Evolutionary conservation across 2,113 vertebrate species (phyloP), one percentile per base, ranked within the genome.

Genomic region (Corvus hawaiiensis): DNA sequence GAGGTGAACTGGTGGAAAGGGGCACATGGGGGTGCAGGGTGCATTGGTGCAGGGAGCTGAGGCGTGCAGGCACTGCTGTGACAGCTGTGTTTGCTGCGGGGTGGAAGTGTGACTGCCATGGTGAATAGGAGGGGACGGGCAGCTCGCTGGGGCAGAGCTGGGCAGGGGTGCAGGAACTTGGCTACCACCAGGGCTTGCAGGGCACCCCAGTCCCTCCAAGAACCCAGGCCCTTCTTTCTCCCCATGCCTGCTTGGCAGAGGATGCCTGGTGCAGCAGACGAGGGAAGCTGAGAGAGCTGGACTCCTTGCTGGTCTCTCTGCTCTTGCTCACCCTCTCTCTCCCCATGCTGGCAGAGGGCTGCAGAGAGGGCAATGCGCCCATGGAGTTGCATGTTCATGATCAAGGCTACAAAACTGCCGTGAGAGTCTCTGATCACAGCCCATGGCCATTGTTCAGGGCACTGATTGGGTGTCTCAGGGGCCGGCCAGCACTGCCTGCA

Each of bases 361-460:
- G 59, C 59, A 76, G 54, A 26, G 37, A 41, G n/a, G 46, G 52
- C 27, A 74, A 8, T 0, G 0, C 59, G 75, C 61, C 66, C 8
- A 0, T 7, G 16, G 35, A 54, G 18, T 24, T 28, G 44, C 5
- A 9, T 23, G 54, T 18, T 49, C 39, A 22, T 18, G 30, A 68
- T 55, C 54, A 66, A 69, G 10, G 59, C 58, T 74, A 49, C 33
- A 69, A 23, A 73, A 54, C 19, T 61, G 58, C 54, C 0, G 0
- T 16, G 54, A 39, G 51, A 51, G 30, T 21, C 20, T 26, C 2
- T 3, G 51, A 33, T 33, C 0, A 0, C 33, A 43, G 35, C 43
- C 39, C 48, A 16, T 13, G 35, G 72, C 54, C 44, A 5, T 16
- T 4, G 1, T 26, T 68, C 5, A 5, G 2, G 9, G n/a, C 43